phyloP scores from a whole-genome alignment of 2,113 vertebrate genomes.

The Apodemus sylvaticus region DNA sequence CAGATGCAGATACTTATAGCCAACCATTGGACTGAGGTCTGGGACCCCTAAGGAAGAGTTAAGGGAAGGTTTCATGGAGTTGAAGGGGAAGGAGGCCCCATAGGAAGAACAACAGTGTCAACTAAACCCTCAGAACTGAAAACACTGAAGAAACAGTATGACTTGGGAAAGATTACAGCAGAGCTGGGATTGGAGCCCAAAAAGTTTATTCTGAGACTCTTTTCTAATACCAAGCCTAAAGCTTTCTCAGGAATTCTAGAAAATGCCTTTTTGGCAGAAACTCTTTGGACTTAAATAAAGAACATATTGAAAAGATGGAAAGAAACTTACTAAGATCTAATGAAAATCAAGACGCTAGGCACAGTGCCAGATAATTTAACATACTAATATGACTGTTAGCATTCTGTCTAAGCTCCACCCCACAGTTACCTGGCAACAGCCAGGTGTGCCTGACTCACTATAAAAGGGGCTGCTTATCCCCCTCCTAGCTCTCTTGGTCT shows the following conservation, averaged over 20 bases:
- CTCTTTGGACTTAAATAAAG: not conserved
- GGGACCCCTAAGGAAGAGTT: too few species aligned
- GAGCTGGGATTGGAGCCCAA: not conserved
- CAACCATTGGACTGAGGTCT: too few species aligned
- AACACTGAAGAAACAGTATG: not conserved
- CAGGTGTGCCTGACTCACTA: too few species aligned
- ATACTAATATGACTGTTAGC: not conserved
- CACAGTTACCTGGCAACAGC: too few species aligned
- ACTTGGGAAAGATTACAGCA: not conserved
- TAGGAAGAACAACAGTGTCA: too few species aligned
- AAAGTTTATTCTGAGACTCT: not conserved
- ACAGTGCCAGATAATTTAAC: not conserved
- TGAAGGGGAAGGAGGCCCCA: too few species aligned
- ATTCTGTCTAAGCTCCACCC: too few species aligned
- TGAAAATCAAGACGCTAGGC: not conserved
- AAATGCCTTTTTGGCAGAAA: conserved; percentile 8
- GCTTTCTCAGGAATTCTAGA: not conserved
- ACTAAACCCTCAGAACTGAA: too few species aligned
- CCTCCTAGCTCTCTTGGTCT: too few species aligned
- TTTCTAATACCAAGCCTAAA: not conserved
- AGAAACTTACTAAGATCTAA: conserved; percentile 22
- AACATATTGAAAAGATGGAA: conserved; percentile 31
- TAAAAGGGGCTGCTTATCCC: too few species aligned
- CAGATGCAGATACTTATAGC: too few species aligned
- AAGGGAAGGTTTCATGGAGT: too few species aligned